Conservation (phyloP, 2,113 vertebrate genomes). For the Bettongia penicillata region DNA sequence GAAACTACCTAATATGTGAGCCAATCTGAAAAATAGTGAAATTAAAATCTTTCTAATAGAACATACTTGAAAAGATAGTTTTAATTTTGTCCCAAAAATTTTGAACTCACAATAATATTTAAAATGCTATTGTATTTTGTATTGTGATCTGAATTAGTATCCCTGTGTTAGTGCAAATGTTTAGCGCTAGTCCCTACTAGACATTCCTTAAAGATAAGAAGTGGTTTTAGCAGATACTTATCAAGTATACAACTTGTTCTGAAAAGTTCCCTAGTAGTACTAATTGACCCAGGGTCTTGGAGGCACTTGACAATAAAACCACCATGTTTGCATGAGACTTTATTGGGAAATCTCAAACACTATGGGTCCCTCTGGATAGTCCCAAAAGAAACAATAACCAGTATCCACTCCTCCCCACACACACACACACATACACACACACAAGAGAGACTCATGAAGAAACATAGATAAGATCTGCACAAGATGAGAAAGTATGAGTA, state of each 20-base stretch:
- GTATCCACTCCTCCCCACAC: background rate
- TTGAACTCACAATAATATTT: background rate
- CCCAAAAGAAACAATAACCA: background rate
- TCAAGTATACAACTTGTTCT: background rate
- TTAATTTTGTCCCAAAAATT: background rate
- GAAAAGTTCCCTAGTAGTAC: background rate
- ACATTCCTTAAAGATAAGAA: background rate
- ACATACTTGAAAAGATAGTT: background rate
- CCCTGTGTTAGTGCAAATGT: background rate
- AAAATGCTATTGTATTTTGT: background rate
- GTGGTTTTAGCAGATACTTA: background rate
- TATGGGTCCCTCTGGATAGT: background rate
- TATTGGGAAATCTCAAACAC: background rate
- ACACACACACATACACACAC: background rate
- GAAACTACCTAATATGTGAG: background rate
- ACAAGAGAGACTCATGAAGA: background rate
- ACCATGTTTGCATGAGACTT: background rate
- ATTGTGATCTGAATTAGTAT: background rate
- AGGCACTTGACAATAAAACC: background rate
- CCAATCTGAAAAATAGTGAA: background rate
- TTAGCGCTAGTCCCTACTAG: background rate
- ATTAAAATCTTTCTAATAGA: background rate
- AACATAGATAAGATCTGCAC: background rate
- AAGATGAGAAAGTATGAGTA: background rate
- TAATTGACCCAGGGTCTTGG: background rate